Evolutionary conservation across 2,888 invertebrate genomes (phyloP).

Genomic region (Aspidiotus rigidus): DNA sequence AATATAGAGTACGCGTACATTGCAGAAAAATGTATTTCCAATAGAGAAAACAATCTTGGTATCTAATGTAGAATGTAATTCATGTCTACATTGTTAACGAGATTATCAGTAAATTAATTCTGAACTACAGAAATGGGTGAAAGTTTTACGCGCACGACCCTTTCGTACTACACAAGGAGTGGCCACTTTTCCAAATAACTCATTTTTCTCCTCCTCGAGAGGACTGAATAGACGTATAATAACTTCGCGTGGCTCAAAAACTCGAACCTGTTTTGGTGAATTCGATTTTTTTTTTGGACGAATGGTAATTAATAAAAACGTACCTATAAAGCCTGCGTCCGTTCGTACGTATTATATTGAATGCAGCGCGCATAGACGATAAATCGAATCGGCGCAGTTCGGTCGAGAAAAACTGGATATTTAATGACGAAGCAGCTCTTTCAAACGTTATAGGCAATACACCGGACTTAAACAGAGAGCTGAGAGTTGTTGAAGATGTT

Average conservation of each 20-base stretch:
- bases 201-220: no score
- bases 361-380: neutral
- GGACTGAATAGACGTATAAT: neutral
- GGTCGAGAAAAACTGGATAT: slow-evolving; percentile 14
- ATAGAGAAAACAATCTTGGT: no score
- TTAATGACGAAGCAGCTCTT: slow-evolving; percentile 12
- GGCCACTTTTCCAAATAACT: no score
- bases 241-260: neutral
- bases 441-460: neutral
- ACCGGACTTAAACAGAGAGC: slow-evolving; percentile 18
- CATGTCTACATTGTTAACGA: no score
- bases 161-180: no score
- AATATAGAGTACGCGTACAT: no score
- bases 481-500: slow-evolving; percentile 30
- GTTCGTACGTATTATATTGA: neutral
- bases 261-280: neutral
- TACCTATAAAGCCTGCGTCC: neutral
- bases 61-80: no score
- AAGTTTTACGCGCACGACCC: no score
- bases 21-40: no score
- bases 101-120: no score
- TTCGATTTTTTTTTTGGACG: slow-evolving; percentile 2
- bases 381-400: slow-evolving; percentile 14
- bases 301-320: slow-evolving; percentile 12
- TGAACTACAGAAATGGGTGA: no score